These are phyloP conservation scores for Trichonephila clavata DNA, from an alignment of 1,140 invertebrate genomes.

Conservation along the genomic window DNA sequence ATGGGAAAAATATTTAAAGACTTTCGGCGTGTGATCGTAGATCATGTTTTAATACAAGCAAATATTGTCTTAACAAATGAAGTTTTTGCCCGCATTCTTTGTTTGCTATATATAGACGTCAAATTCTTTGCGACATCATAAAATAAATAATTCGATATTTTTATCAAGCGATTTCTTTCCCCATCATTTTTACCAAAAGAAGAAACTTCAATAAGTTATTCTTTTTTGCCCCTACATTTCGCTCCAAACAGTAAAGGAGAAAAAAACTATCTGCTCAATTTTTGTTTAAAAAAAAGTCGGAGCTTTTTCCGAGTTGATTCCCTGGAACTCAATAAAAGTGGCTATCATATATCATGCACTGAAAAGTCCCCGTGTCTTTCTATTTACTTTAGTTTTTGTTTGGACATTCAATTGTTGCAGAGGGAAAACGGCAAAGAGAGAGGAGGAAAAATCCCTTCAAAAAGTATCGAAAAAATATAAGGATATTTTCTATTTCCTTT, in stretches of 20 bases:
- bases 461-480: not conserved
- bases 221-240: not conserved
- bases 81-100: too few species aligned
- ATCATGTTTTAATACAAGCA: too few species aligned
- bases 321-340: not conserved
- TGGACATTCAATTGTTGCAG: not conserved
- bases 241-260: not conserved
- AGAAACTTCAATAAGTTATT: too few species aligned
- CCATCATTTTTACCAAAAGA: too few species aligned
- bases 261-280: not conserved
- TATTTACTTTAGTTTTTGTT: not conserved
- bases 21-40: too few species aligned
- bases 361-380: not conserved
- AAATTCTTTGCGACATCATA: too few species aligned
- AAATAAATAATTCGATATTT: too few species aligned
- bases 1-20: too few species aligned
- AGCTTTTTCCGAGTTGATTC: not conserved
- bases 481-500: not conserved
- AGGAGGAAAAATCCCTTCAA: not conserved
- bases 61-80: too few species aligned
- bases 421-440: not conserved
- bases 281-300: not conserved
- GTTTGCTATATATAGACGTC: too few species aligned
- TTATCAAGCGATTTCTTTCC: too few species aligned
- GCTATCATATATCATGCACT: not conserved